These are phyloP conservation scores for Scolopax bukidnonensis DNA, from an alignment of 2,797 vertebrate genomes.

Conservation along the genomic window DNA sequence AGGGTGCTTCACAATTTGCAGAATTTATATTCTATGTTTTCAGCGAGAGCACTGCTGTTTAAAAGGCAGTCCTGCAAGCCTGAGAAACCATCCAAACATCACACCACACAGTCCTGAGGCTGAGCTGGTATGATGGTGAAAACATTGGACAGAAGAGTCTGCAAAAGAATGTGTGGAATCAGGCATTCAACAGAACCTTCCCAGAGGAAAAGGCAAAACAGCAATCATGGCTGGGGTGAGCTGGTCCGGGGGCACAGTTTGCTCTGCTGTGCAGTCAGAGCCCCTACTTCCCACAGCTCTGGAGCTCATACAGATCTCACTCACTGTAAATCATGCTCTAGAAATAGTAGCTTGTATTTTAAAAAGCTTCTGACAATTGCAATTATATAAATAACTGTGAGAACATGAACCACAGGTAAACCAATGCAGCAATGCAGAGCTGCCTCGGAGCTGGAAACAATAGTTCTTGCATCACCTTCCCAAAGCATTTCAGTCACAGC, in stretches of 20 bases:
- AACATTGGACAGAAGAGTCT: accelerated
- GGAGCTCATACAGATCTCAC: neutral
- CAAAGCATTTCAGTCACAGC: neutral
- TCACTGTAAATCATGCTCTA: neutral
- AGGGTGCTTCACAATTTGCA: neutral
- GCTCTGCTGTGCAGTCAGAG: neutral
- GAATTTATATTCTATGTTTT: neutral
- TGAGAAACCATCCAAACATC: neutral
- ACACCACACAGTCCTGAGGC: neutral
- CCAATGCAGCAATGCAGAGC: neutral
- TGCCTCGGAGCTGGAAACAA: neutral
- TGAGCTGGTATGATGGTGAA: neutral
- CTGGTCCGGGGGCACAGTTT: neutral
- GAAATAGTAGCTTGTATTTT: neutral
- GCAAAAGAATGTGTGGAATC: neutral
- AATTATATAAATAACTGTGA: neutral
- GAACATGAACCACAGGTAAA: neutral
- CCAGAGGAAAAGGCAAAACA: neutral
- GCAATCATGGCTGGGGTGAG: neutral
- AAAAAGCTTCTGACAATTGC: neutral
- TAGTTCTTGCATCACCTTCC: neutral
- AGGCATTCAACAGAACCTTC: neutral
- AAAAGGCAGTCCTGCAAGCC: neutral
- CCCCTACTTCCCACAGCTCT: neutral
- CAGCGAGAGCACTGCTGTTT: neutral